These are phyloP conservation scores for Gambusia holbrooki DNA, from an alignment of 2,113 vertebrate genomes.

Conservation along the genomic window DNA sequence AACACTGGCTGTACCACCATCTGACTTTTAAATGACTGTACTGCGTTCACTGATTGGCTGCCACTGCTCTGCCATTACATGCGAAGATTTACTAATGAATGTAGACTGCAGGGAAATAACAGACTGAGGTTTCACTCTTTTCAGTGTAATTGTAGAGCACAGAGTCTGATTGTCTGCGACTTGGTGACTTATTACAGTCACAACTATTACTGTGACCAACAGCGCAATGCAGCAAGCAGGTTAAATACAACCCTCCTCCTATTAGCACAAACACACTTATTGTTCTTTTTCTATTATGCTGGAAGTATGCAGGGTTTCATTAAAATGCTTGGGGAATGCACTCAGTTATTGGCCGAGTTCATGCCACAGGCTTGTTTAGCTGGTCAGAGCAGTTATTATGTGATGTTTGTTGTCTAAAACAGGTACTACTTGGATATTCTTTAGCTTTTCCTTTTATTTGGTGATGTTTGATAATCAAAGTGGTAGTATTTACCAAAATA, in stretches of 20 bases:
- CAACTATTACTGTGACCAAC: constrained; percentile 16
- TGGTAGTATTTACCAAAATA: constrained; percentile 4
- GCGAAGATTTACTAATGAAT: constrained; percentile 56
- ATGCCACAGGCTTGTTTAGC: constrained; percentile 17
- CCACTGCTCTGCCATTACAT: constrained; percentile 35
- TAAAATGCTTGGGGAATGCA: constrained; percentile 26
- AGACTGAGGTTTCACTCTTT: constrained; percentile 51
- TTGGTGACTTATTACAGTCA: constrained; percentile 34
- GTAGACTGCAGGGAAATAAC: constrained; percentile 47
- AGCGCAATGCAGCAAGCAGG: constrained; percentile 52
- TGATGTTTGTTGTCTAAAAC: background rate
- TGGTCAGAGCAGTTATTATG: constrained; percentile 16
- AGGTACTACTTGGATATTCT: background rate
- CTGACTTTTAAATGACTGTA: constrained; percentile 39
- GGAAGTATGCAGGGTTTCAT: constrained; percentile 8
- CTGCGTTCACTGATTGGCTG: constrained; percentile 48
- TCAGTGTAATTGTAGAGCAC: constrained; percentile 40
- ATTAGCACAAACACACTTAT: constrained; percentile 17
- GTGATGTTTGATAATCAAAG: background rate
- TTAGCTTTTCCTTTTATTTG: background rate
- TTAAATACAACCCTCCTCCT: constrained; percentile 29
- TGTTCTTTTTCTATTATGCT: constrained; percentile 26
- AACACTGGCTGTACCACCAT: constrained; percentile 33
- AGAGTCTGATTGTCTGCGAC: constrained; percentile 46
- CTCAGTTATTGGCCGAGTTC: constrained; percentile 22